phyloP scores from a whole-genome alignment of 2,113 vertebrate genomes.

The Nicator chloris region DNA sequence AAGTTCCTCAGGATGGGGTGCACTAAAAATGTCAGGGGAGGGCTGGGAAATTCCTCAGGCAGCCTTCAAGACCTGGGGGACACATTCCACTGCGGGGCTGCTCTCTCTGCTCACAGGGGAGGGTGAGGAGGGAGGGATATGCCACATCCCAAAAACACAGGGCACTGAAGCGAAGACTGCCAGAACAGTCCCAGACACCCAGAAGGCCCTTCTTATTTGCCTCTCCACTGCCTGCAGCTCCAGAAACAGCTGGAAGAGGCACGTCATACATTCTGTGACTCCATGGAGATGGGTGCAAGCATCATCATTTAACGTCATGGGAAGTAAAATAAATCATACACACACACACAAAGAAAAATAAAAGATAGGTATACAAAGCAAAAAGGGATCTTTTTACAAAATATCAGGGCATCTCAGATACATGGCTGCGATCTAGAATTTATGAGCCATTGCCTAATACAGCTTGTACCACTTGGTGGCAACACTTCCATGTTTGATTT shows the following conservation, averaged over 20 bases:
- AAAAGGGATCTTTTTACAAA: background rate
- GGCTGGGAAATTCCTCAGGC: background rate
- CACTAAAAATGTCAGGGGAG: background rate
- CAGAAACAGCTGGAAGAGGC: background rate
- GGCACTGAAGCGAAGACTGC: background rate
- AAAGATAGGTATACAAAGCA: background rate
- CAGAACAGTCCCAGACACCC: background rate
- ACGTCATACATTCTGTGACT: background rate
- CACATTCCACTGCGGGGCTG: fast-evolving
- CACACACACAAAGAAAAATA: background rate
- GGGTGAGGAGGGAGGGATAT: background rate
- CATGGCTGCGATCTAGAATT: background rate
- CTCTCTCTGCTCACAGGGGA: fast-evolving
- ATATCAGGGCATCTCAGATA: background rate
- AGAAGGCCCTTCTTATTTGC: background rate
- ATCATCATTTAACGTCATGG: background rate
- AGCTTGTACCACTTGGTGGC: constrained; percentile 74
- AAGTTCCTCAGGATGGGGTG: background rate
- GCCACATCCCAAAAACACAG: background rate
- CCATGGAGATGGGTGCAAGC: background rate
- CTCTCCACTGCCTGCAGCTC: background rate
- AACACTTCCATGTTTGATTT: constrained; percentile 78
- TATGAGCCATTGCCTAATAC: constrained; percentile 53
- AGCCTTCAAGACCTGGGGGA: background rate
- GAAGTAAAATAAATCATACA: background rate